Percentiles rank a stretch among this genome's conserved stretches.
These are phyloP conservation scores for Fabriciana adippe DNA, from an alignment of 2,888 invertebrate genomes.

Conservation along the genomic window DNA sequence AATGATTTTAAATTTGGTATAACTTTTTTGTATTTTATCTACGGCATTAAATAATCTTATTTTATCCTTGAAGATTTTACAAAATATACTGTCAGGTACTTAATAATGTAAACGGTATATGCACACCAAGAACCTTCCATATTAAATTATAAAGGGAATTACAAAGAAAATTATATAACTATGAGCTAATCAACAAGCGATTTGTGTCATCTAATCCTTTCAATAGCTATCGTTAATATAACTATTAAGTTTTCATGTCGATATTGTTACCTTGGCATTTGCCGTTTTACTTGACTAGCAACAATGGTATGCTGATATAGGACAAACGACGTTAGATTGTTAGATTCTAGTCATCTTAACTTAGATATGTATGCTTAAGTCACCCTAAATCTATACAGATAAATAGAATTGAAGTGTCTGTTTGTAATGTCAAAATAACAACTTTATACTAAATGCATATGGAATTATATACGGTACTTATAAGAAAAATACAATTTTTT, in stretches of 20 bases:
- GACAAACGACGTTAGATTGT: slow-evolving; percentile 17
- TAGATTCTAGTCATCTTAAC: slow-evolving; percentile 4
- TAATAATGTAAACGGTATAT: background rate
- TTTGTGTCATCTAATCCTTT: slow-evolving; percentile 26
- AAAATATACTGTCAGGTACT: too few relatives aligned
- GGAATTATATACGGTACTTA: too few relatives aligned
- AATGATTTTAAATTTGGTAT: too few relatives aligned
- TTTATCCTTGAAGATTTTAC: too few relatives aligned
- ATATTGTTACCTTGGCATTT: slow-evolving; percentile 35
- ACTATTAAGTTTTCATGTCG: slow-evolving; percentile 13
- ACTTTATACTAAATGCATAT: too few relatives aligned
- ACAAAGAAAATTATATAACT: background rate
- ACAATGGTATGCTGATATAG: slow-evolving; percentile 29
- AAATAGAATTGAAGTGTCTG: too few relatives aligned
- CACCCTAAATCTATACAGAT: too few relatives aligned
- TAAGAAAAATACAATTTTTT: too few relatives aligned
- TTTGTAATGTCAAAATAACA: too few relatives aligned
- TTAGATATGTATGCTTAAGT: background rate
- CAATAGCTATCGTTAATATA: slow-evolving; percentile 22
- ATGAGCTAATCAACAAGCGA: slow-evolving; percentile 7
- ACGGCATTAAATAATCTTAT: too few relatives aligned
- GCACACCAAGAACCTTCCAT: background rate
- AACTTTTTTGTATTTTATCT: too few relatives aligned
- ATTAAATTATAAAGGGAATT: background rate
- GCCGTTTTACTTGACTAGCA: slow-evolving; percentile 16